A percentile compares a stretch with the other conserved stretches of the same genome.
phyloP scores from a whole-genome alignment of 2,888 invertebrate species.

The Leptopilina myrica region DNA sequence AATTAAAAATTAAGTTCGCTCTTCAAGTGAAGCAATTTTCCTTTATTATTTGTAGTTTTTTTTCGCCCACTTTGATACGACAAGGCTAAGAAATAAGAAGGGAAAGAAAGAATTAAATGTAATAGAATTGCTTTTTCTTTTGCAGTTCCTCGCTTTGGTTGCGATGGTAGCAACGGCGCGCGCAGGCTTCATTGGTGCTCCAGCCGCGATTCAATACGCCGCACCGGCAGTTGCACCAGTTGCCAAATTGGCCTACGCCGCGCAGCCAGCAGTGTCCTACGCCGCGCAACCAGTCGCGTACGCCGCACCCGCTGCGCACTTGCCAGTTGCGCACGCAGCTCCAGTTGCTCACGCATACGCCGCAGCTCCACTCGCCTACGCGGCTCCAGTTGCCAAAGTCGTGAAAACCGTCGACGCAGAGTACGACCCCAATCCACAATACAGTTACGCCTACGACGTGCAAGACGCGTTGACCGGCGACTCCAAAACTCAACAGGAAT shows the following conservation, averaged over 20 bases:
- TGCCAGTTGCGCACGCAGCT: constrained; percentile 38
- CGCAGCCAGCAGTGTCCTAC: neutral
- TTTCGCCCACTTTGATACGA: no score
- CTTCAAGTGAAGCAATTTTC: no score
- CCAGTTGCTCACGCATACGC: constrained; percentile 22
- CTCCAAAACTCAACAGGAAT: constrained; percentile 59
- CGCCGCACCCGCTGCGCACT: constrained; percentile 30
- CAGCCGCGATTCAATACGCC: neutral
- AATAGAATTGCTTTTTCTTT: neutral
- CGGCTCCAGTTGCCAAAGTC: constrained; percentile 54
- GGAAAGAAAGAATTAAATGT: no score
- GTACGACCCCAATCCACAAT: constrained; percentile 64
- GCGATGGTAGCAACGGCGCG: neutral
- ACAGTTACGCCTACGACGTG: constrained; percentile 61
- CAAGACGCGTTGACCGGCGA: constrained; percentile 62
- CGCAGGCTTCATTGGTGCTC: neutral
- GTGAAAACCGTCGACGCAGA: constrained; percentile 60
- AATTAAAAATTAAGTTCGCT: no score
- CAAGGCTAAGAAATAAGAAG: no score
- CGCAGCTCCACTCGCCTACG: neutral
- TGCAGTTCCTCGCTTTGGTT: neutral
- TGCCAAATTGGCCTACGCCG: neutral
- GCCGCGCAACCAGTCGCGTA: constrained; percentile 19
- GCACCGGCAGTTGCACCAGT: neutral
- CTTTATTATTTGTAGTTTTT: no score